Percentiles rank a stretch among this genome's conserved stretches.
Evolutionary conservation across 1,140 invertebrate species (phyloP).

Genomic region (Penaeus indicus): DNA sequence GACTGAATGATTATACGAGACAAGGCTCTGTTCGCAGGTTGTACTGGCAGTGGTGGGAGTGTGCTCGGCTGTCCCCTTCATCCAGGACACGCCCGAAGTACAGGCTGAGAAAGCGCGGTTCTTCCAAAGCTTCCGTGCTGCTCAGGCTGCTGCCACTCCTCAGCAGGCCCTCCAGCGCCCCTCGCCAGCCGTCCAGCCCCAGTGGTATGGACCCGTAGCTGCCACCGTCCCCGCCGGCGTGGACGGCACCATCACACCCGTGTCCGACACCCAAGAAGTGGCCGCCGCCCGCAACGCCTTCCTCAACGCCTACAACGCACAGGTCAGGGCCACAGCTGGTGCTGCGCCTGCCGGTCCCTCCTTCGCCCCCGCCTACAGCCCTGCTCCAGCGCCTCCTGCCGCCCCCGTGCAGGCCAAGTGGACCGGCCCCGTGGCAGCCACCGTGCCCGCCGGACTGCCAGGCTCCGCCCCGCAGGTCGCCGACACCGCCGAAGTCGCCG

Average conservation of each 20-base stretch:
- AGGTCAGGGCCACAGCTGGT: not conserved
- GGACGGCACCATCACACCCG: not conserved
- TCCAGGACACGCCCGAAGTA: slow-evolving; percentile 34
- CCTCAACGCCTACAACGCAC: slow-evolving; percentile 46
- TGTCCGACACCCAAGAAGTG: slow-evolving; percentile 25
- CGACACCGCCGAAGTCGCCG: slow-evolving; percentile 57
- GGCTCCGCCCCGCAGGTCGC: slow-evolving; percentile 49
- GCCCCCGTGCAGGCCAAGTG: slow-evolving; percentile 23
- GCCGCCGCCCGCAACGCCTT: not conserved
- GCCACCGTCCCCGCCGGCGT: slow-evolving; percentile 38
- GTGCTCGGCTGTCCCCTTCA: slow-evolving; percentile 26
- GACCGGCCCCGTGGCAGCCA: slow-evolving; percentile 47
- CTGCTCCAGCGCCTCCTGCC: slow-evolving; percentile 18
- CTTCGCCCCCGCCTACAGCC: too few species aligned
- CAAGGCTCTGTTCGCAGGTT: slow-evolving; percentile 28
- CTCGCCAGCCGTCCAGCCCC: slow-evolving; percentile 2
- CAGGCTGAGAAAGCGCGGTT: slow-evolving; percentile 47
- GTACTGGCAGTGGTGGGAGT: slow-evolving; percentile 49
- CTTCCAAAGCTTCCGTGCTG: slow-evolving; percentile 22
- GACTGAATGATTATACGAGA: too few species aligned
- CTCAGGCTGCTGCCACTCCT: not conserved
- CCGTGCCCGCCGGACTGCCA: slow-evolving; percentile 49
- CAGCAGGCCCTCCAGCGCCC: not conserved
- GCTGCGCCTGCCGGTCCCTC: not conserved
- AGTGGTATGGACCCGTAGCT: slow-evolving; percentile 46